Percentiles rank a stretch among this genome's conserved stretches.
Conservation (phyloP, 1,140 invertebrate genomes). For the Drosophila jambulina region DNA sequence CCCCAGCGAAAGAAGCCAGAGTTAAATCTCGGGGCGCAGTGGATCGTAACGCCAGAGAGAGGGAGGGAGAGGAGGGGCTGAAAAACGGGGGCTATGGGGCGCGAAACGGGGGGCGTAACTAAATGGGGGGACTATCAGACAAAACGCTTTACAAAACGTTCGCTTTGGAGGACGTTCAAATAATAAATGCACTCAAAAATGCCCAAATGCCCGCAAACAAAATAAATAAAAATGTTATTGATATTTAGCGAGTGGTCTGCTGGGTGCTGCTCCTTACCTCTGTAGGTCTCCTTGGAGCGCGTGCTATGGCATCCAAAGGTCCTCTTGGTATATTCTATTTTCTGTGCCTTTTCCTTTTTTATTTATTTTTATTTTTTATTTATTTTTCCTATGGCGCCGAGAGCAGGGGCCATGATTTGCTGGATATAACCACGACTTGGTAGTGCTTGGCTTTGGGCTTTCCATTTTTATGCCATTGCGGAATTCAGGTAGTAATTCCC, state of each 20-base stretch:
- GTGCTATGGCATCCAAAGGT: slow-evolving; percentile 63
- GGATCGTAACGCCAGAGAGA: slow-evolving; percentile 40
- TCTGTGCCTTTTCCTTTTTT: slow-evolving; percentile 1
- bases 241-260: slow-evolving; percentile 72
- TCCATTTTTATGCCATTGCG: slow-evolving; percentile 67
- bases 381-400: slow-evolving; percentile 65
- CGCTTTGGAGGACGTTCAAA: slow-evolving; percentile 75
- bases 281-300: slow-evolving; percentile 27
- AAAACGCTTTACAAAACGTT: slow-evolving; percentile 80
- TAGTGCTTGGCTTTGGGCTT: slow-evolving; percentile 25
- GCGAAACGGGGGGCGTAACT: slow-evolving; percentile 32
- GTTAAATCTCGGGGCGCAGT: slow-evolving; percentile 68
- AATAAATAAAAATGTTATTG: slow-evolving; percentile 84
- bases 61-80: background rate
- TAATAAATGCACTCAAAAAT: slow-evolving; percentile 84
- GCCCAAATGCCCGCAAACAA: slow-evolving; percentile 82
- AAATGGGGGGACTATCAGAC: slow-evolving; percentile 41
- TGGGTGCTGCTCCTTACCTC: background rate
- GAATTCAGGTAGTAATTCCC: slow-evolving; percentile 82
- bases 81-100: background rate
- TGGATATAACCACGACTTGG: slow-evolving; percentile 66
- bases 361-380: slow-evolving; percentile 27
- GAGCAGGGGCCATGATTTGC: slow-evolving; percentile 61
- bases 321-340: slow-evolving; percentile 8
- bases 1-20: slow-evolving; percentile 28